Evolutionary conservation across 2,888 invertebrate genomes (phyloP), one percentile per base, ranked within the genome.

Genomic region (Ormyrus rosae): DNA sequence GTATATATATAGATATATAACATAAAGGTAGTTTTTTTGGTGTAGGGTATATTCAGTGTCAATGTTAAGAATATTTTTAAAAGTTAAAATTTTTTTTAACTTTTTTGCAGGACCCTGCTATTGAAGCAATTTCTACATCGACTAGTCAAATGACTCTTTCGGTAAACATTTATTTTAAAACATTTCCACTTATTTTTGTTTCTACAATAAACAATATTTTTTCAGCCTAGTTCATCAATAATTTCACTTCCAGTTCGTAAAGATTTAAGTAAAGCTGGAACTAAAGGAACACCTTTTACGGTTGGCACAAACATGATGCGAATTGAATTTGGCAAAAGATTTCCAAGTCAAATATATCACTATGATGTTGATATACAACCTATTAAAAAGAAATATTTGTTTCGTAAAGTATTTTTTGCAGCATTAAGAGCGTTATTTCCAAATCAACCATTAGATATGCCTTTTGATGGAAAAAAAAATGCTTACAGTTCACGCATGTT

Each of bases 301-400:
- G 91, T 95, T 0, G 88, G 93, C 56, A 93, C 94, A 0, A 96
- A 96, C 86, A 95, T 96, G 89, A 89, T 96, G 68, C 89, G 91
- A 34, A 91, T 96, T 83, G 86, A 87, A 9, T 91, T 95, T 73
- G 78, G 84, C 1, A 87, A 92, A 0, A 86, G 88, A 48, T 84
- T 90, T 80, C 92, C 94, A 11, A 95, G 34, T 34, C 34, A 34
- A 34, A 34, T 34, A 34, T 34, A 34, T 86, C 98, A 99, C 86
- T 99, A 99, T 89, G 98, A 99, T 86, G 95, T 97, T 0, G 92
- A 90, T 0, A 92, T 96, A 55, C 91, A 88, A 0, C 96, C 96
- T 0, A 95, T 96, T 13, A 93, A 90, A 63, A 95, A 96, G 0
- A 95, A 94, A 85, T 94, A 93, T 84, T 90, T 94, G 83, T 85